Percentiles rank a stretch among this genome's conserved stretches.
These are phyloP conservation scores for Percopsis omiscomaycus DNA, from an alignment of 2,797 vertebrate species.

Conservation along the genomic window DNA sequence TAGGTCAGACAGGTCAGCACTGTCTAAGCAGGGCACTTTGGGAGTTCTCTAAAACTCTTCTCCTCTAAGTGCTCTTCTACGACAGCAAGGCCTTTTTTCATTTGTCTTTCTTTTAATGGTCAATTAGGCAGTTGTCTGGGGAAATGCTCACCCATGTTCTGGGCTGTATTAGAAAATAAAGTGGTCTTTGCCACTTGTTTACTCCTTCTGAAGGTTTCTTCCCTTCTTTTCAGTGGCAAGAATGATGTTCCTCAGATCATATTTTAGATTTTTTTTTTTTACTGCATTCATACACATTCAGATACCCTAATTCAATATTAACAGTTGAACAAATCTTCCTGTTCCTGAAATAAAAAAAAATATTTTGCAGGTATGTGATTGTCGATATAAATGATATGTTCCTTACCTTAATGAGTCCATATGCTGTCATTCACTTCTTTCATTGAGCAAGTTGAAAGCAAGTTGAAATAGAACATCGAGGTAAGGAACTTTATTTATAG, in stretches of 20 bases:
- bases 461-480: too few relatives aligned
- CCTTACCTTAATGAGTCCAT: too few relatives aligned
- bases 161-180: slow-evolving; percentile 30
- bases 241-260: too few relatives aligned
- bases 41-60: slow-evolving; percentile 24
- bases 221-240: too few relatives aligned
- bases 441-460: too few relatives aligned
- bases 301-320: not conserved
- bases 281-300: not conserved
- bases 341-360: too few relatives aligned
- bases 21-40: slow-evolving; percentile 22
- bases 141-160: slow-evolving; percentile 36
- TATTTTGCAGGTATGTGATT: too few relatives aligned
- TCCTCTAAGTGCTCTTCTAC: slow-evolving; percentile 34
- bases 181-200: slow-evolving; percentile 25
- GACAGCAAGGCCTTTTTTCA: slow-evolving; percentile 3
- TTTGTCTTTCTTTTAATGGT: not conserved
- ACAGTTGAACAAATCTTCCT: too few relatives aligned
- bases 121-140: slow-evolving; percentile 30
- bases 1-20: slow-evolving; percentile 30
- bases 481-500: too few relatives aligned
- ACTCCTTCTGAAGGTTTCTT: not conserved
- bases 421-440: too few relatives aligned
- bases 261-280: slow-evolving; percentile 6
- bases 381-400: too few relatives aligned